Base-by-base conservation (phyloP, 2,797 vertebrate genomes). In the Tapera naevia region DNA sequence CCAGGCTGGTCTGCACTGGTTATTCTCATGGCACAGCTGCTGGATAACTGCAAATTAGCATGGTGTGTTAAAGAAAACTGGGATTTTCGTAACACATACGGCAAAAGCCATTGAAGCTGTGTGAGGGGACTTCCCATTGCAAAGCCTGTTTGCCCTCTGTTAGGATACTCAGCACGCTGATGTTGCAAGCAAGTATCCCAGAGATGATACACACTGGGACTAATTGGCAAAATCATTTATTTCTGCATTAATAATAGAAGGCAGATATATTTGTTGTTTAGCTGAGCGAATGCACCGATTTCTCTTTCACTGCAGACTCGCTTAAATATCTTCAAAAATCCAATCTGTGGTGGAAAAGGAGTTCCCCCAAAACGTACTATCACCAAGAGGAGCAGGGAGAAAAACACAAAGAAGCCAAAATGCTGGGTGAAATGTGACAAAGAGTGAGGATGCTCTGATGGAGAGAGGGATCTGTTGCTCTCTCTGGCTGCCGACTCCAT, bases 361-460 rank as follows among this genome's bases (percentile, higher is more conserved):
- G 13, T 7, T 50, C 30, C 39, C 67, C 67, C 13, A 10, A 83
- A 60, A 43, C 0, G 0, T 24, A 4, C 0, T 9, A 4, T 48
- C 56, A 45, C 19, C 9, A 13, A 54, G 10, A 62, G 22, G 6
- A 50, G 33, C 13, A 4, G 61, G 30, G 32, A 32, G 17, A 71
- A 54, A 28, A 85, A 24, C 13, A 14, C 32, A 64, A 51, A 32
- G 17, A 32, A 30, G 6, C 2, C 13, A 18, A 75, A 39, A 11
- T 6, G 46, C 41, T 9, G 32, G 9, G 28, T 17, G 45, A 15
- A 67, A 9, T 10, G 19, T 32, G 9, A 37, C 33, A 0, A 13
- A 9, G 56, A 25, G 41, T 2, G 17, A 12, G 2, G n/a, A 33
- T 15, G 9, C 32, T 8, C 22, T 1, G 17, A 27, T 16, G 27